Conservation (phyloP, 1,140 invertebrate genomes). For the Chironomus striatipennis region DNA sequence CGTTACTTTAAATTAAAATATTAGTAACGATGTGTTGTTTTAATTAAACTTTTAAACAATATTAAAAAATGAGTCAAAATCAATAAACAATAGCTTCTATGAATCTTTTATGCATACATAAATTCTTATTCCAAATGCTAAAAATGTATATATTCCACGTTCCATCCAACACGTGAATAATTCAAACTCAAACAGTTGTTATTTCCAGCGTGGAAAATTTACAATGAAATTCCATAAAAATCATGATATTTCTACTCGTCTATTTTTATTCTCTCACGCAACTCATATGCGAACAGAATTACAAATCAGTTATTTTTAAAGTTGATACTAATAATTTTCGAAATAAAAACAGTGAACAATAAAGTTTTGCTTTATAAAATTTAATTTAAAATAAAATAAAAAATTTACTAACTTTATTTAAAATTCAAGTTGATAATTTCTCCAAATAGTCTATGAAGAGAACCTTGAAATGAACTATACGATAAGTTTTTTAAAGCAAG, state of each 20-base stretch:
- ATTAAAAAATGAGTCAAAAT: no score
- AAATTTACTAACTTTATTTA: no score
- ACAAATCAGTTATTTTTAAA: background rate
- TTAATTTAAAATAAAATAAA: no score
- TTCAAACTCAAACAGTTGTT: background rate
- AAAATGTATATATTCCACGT: background rate
- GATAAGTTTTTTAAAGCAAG: slow-evolving; percentile 35
- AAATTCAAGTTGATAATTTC: slow-evolving; percentile 29
- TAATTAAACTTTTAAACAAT: no score
- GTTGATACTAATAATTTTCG: background rate
- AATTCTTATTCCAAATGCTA: background rate
- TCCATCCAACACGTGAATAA: background rate
- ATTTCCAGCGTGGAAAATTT: background rate
- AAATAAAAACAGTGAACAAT: no score
- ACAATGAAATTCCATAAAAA: background rate
- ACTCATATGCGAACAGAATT: background rate
- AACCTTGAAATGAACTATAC: slow-evolving; percentile 33
- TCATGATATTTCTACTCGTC: background rate
- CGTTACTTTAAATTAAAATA: no score
- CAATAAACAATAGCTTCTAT: no score
- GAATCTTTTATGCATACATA: no score
- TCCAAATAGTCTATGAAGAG: slow-evolving; percentile 34
- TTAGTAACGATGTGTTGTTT: no score
- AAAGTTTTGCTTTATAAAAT: no score
- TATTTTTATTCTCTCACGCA: background rate